Evolutionary conservation across 2,113 vertebrate species (phyloP), one percentile per base, ranked within the genome.

Genomic region (Brachypodius melanocephalos): DNA sequence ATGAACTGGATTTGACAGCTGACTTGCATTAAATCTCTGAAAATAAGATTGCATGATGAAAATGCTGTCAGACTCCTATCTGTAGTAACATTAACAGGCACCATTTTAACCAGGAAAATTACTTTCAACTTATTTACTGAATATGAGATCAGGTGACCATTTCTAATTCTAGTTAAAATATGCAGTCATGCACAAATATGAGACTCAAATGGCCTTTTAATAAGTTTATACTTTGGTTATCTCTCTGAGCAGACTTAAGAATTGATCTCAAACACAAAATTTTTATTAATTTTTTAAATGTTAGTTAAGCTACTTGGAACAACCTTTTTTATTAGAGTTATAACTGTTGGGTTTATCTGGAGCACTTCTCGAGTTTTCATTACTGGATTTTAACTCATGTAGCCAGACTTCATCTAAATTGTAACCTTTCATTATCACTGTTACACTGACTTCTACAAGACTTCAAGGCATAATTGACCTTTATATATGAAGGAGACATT

Each of bases 341-440:
- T 93, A 96, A 95, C 80, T 84, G 45, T 94, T 93, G 34, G 51
- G 46, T 94, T 97, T 96, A 81, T 96, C 71, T 89, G 86, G 68
- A 95, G 46, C 28, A 76, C 63, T 97, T 96, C 40, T 94, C 69
- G 88, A 73, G 62, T 91, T 81, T 97, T 96, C 73, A 73, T 95
- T 96, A 96, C 73, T 96, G 75, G 67, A 88, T 93, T 93, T 96
- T 94, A 90, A 96, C 58, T 95, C 89, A 81, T 85, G 65, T 57
- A 93, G 77, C 77, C 73, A 78, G 69, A 59, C 55, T 96, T 97
- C 71, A 69, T 95, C 66, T 97, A 94, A 94, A 95, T 68, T 26
- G 15, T 93, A 97, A 95, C 88, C 78, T 97, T 97, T 95, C 94
- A 91, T 97, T 97, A 95, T 96, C 78, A 89, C 68, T 83, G 26